These are phyloP conservation scores for Tetrapedia diversipes DNA, from an alignment of 2,888 invertebrate species.

Conservation along the genomic window DNA sequence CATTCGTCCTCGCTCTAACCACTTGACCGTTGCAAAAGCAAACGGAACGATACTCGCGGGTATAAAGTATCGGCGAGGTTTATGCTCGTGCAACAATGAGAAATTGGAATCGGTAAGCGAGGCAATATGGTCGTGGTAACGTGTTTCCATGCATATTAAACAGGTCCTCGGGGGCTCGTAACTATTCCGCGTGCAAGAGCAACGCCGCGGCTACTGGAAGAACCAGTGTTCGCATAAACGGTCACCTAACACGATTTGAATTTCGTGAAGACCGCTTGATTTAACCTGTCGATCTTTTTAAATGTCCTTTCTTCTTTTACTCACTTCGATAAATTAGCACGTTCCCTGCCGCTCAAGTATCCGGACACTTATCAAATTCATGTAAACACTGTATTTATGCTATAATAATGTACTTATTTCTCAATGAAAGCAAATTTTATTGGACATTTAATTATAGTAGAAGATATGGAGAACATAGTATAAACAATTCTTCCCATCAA, in stretches of 20 bases:
- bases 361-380: no score
- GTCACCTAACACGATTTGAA: conserved; percentile 16
- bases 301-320: not conserved
- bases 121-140: conserved; percentile 15
- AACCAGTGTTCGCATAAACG: conserved; percentile 13
- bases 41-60: not conserved
- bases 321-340: not conserved
- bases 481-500: no score
- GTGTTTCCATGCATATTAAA: conserved; percentile 45
- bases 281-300: not conserved
- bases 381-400: no score
- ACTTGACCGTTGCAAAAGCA: not conserved
- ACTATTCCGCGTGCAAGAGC: conserved; percentile 43
- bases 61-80: not conserved
- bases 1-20: not conserved
- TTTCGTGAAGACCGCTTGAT: not conserved
- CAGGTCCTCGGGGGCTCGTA: conserved; percentile 32
- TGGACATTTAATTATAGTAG: no score
- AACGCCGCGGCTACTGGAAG: conserved; percentile 15
- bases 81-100: conserved; percentile 29
- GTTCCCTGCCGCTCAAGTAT: no score
- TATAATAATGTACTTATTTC: no score
- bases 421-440: no score
- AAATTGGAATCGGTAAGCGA: conserved; percentile 25
- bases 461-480: no score